Base-by-base conservation (phyloP, 2,888 invertebrate species). In the Oligia strigilis region DNA sequence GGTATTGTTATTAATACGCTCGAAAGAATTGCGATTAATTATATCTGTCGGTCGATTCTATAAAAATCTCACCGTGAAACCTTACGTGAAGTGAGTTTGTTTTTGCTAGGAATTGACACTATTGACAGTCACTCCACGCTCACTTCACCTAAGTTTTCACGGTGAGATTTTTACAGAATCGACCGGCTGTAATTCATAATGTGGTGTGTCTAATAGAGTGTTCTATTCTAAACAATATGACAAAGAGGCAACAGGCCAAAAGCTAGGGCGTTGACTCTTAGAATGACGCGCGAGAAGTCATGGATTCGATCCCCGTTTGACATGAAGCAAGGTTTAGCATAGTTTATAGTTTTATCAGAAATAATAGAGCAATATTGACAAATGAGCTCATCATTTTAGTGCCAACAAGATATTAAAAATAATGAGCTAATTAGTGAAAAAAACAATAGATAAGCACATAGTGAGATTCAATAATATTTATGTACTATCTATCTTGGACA, bases 231-330 rank as follows among this genome's bases (percentile, higher is more conserved):
- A 58, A n/a, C 58, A 58, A 58, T 58, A 58, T 58, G 23, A 60
- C 8, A 52, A 58, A 23, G n/a, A 74, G 29, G 46, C 23, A 40
- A 81, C 17, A 58, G 0, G 23, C 46, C n/a, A 82, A 65, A 23
- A 13, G 46, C 4, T 23, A 40, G 60, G 17, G 17, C 5, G 40
- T 58, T 75, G 82, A 64, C 52, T 72, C 29, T 43, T 43, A 19
- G 29, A 43, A 52, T 73, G 73, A 55, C 55, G 75, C 23, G 14
- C 9, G 29, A 40, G 55, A 23, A 43, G n/a, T 43, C 14, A 52
- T 43, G 23, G 36, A n/a, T 80, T 66, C 4, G 14, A 66, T 43
- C 14, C 29, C 52, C 36, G 19, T 29, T 62, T 60, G 14, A 23
- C 4, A n/a, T 52, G 19, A 52, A 52, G 6, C n/a, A n/a, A 58